A percentile compares a stretch with the other conserved stretches of the same genome.
Conservation (phyloP, 2,888 invertebrate genomes). For the Saturnia pavonia region DNA sequence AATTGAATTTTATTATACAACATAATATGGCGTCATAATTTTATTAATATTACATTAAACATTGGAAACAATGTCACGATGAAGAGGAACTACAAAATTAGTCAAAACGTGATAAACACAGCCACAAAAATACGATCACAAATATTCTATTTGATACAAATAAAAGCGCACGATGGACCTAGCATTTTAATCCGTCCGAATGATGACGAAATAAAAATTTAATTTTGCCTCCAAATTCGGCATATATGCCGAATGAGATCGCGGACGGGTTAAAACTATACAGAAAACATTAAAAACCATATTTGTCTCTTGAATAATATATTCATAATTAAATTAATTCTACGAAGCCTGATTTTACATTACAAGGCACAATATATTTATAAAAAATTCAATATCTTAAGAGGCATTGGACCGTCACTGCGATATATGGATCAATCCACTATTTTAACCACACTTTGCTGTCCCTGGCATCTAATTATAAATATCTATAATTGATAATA, state of each 20-base stretch:
- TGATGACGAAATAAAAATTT: too few relatives aligned
- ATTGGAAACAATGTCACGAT: slow-evolving; percentile 29
- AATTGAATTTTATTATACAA: slow-evolving; percentile 31
- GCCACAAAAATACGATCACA: slow-evolving; percentile 12
- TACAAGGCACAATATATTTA: slow-evolving; percentile 4
- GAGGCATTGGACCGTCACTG: not conserved
- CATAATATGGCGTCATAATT: slow-evolving; percentile 39
- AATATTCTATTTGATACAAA: not conserved
- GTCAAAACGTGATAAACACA: slow-evolving; percentile 25
- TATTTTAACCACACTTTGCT: too few relatives aligned
- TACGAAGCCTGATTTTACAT: not conserved
- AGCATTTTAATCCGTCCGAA: too few relatives aligned
- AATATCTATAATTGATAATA: too few relatives aligned
- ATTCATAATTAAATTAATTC: not conserved
- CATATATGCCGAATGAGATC: too few relatives aligned
- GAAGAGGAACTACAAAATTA: slow-evolving; percentile 26
- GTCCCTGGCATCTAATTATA: too few relatives aligned
- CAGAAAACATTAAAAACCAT: not conserved
- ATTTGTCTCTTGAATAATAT: not conserved
- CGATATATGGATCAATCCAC: too few relatives aligned
- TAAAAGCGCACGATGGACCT: not conserved
- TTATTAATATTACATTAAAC: slow-evolving; percentile 25
- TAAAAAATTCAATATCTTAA: not conserved
- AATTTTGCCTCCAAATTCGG: too few relatives aligned
- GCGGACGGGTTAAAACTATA: too few relatives aligned